Evolutionary conservation across 1,140 invertebrate species (phyloP), one percentile per base, ranked within the genome.

Genomic region (Drepana arcuata): DNA sequence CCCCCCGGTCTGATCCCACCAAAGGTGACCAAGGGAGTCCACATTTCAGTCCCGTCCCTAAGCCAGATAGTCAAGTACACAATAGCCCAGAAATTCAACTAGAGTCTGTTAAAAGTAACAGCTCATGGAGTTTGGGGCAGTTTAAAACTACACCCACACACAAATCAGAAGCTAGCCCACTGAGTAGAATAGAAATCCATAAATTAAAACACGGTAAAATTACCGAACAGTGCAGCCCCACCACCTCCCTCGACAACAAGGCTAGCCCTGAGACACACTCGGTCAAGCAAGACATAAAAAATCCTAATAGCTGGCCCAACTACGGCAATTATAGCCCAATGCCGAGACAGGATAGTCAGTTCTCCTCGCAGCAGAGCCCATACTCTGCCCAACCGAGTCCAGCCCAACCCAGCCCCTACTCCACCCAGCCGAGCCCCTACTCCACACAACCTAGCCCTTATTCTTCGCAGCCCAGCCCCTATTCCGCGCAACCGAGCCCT

Each of bases 381-480:
- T 82, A 81, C 41, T 83, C 82, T 0, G 69, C 82, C 12, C 82
- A 84, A 46, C 82, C 80, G n/a, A 84, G 82, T 46, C 82, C 82
- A 6, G 75, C 73, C 16, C 77, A 80, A 33, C 73, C 77, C 10
- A 83, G 79, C 41, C 79, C 81, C 0, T 81, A 79, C 31, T 77
- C 75, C 0, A 73, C 74, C 1, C 79, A 80, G 29, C 78, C 75
- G 4, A 84, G 82, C 36, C 82, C 82, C 0, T 84, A 84, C 41
- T 79, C 79, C 7, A 74, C 82, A 0, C 78, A 81, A 41, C 79
- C 79, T 12, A 84, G 82, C 45, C 82, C 82, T 1, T 81, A 83
- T 42, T 75, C 80, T 3, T 77, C 77, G n/a, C 74, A 81, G 36
- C 79, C 78, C 39, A 79, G 77, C 49, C 80, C 80, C 0, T 83